Evolutionary conservation across 2,888 invertebrate genomes (phyloP).

Genomic region (Oeneis ivallda): DNA sequence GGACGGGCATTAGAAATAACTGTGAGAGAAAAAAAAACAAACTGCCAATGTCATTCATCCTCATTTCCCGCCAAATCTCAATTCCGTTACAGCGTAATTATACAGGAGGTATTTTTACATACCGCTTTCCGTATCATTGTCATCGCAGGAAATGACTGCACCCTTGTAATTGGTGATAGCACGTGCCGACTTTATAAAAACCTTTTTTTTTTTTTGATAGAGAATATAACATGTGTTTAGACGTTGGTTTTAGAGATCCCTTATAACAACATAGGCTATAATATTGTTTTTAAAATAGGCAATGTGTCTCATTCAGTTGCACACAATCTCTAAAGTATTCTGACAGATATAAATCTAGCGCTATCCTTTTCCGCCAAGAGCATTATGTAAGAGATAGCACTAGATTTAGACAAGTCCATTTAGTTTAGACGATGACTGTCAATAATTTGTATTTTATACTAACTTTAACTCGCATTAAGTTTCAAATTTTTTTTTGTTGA

Average conservation of each 20-base stretch:
- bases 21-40: constrained; percentile 24
- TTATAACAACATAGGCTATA: not conserved
- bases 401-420: too few relatives aligned
- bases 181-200: constrained; percentile 52
- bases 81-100: constrained; percentile 49
- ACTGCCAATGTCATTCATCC: constrained; percentile 34
- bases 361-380: too few relatives aligned
- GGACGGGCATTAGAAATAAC: constrained; percentile 2
- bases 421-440: too few relatives aligned
- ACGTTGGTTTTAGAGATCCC: constrained; percentile 27
- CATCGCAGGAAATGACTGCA: constrained; percentile 73
- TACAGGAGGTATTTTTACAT: constrained; percentile 44
- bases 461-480: too few relatives aligned
- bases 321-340: too few relatives aligned
- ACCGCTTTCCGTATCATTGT: constrained; percentile 68
- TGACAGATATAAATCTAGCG: too few relatives aligned
- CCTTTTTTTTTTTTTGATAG: constrained; percentile 43
- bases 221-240: constrained; percentile 51
- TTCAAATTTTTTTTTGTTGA: too few relatives aligned
- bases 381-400: too few relatives aligned
- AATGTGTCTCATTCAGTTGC: too few relatives aligned
- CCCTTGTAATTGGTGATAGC: constrained; percentile 62
- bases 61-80: constrained; percentile 50
- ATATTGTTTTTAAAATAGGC: not conserved
- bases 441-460: too few relatives aligned